Base-by-base conservation (phyloP, 1,140 invertebrate genomes). In the Proctacanthus coquilletti region DNA sequence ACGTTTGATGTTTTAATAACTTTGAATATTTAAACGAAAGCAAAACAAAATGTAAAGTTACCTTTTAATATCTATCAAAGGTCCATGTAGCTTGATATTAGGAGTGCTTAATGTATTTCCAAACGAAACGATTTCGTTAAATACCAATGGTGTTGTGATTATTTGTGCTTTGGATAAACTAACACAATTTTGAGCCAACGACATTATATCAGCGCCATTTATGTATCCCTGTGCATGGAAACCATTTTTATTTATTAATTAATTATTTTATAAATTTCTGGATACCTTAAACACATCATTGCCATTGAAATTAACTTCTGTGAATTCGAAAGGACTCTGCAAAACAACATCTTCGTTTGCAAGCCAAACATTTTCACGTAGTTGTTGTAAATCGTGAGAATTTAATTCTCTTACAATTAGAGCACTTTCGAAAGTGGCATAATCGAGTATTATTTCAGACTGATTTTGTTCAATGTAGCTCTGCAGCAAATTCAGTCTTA, bases 321-420 rank as follows among this genome's bases (percentile, higher is more conserved):
- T 38, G 13, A 55, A 4, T 18, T 45, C 36, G 5, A 46, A 33
- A n/a, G 45, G 43, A 18, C 41, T 21, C 4, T 21, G 19, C 13
- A 56, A 44, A 6, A 39, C 35, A 4, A 45, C 42, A 39, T 45
- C 31, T 30, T 58, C 55, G 33, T 58, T 59, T 27, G 49, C 45
- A 31, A 59, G 38, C 56, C 56, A 59, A 8, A 52, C 45, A 6
- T 38, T 34, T 21, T 55, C 44, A 8, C 54, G 41, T 5, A 51
- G 31, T n/a, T 51, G 13, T 5, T 39, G 11, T 14, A 58, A 18
- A 4, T 37, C 21, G n/a, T 45, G 38, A 0, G 43, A 35, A 39
- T 59, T 59, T 2, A 59, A 42, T 2, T 27, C 41, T 5, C 37
- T 27, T 41, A 55, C 53, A 3, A 47, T 46, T 4, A 44, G 19